Evolutionary conservation across 2,888 invertebrate genomes (phyloP).

Genomic region (Drosophila fulvimacula): DNA sequence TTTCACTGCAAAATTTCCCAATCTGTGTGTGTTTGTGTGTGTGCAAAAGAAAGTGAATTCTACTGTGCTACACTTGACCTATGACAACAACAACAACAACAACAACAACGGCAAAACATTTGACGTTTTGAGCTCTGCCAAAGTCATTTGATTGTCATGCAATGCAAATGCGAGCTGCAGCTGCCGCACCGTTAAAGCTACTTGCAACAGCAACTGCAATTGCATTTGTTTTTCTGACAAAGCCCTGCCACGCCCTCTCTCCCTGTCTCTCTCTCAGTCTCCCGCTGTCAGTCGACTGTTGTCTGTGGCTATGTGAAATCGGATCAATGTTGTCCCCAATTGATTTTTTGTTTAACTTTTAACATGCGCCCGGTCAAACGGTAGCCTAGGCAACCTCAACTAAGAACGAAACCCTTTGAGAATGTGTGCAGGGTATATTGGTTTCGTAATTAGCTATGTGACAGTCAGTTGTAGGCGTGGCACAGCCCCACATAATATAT

Average conservation of each 20-base stretch:
- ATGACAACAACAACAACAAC: constrained; percentile 66
- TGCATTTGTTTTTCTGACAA: constrained; percentile 9
- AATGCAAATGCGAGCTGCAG: constrained; percentile 49
- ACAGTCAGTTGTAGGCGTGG: neutral
- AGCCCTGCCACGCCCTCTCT: constrained; percentile 26
- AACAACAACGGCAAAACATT: constrained; percentile 43
- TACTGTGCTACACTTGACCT: constrained; percentile 79
- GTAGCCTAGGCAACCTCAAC: constrained; percentile 52
- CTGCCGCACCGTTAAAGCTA: constrained; percentile 33
- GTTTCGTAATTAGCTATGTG: too few species aligned
- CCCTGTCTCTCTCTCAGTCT: neutral
- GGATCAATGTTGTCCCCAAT: constrained; percentile 80
- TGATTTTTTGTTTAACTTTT: constrained; percentile 75
- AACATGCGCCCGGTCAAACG: constrained; percentile 61
- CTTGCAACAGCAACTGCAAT: constrained; percentile 10
- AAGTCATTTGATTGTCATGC: constrained; percentile 73
- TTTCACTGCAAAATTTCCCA: constrained; percentile 66
- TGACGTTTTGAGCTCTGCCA: constrained; percentile 63
- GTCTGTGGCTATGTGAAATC: constrained; percentile 47
- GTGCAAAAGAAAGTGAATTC: constrained; percentile 76
- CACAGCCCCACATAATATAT: neutral
- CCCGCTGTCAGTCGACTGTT: constrained; percentile 13
- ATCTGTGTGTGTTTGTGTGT: constrained; percentile 8
- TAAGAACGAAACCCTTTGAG: too few species aligned
- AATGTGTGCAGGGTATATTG: too few species aligned